These are phyloP conservation scores for Caenorhabditis japonica DNA, from an alignment of 2,888 invertebrate species.

Conservation along the genomic window DNA sequence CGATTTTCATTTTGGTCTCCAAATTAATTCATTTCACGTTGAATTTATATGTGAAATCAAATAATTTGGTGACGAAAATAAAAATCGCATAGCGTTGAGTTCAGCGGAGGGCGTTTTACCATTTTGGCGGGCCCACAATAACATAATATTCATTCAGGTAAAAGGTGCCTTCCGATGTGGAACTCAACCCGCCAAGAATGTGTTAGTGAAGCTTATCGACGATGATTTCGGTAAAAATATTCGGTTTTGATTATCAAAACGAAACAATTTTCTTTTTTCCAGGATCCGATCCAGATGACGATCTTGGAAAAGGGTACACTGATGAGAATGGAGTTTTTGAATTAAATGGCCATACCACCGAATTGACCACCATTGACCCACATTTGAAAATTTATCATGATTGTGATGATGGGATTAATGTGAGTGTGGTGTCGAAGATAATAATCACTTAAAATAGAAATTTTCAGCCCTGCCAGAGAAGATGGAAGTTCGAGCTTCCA, in stretches of 20 bases:
- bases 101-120: too few relatives aligned
- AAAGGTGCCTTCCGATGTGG: slow-evolving; percentile 72
- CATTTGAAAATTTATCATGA: slow-evolving; percentile 76
- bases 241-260: not conserved
- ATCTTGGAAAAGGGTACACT: slow-evolving; percentile 69
- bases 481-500: slow-evolving; percentile 77
- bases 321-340: slow-evolving; percentile 70
- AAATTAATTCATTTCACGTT: too few relatives aligned
- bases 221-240: slow-evolving; percentile 71
- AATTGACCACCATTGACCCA: slow-evolving; percentile 75
- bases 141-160: slow-evolving; percentile 55
- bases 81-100: too few relatives aligned
- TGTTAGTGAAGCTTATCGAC: slow-evolving; percentile 75
- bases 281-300: slow-evolving; percentile 75
- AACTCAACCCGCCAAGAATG: slow-evolving; percentile 66
- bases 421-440: slow-evolving; percentile 42
- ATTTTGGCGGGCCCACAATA: too few relatives aligned
- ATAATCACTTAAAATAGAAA: not conserved
- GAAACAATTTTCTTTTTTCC: slow-evolving; percentile 1
- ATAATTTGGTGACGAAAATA: too few relatives aligned
- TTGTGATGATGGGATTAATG: slow-evolving; percentile 75
- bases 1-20: too few relatives aligned
- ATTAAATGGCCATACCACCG: slow-evolving; percentile 68
- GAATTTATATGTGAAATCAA: too few relatives aligned
- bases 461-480: slow-evolving; percentile 75